A percentile compares a stretch with the other conserved stretches of the same genome.
Evolutionary conservation across 2,113 vertebrate species (phyloP).

Genomic region (Noctilio leporinus): DNA sequence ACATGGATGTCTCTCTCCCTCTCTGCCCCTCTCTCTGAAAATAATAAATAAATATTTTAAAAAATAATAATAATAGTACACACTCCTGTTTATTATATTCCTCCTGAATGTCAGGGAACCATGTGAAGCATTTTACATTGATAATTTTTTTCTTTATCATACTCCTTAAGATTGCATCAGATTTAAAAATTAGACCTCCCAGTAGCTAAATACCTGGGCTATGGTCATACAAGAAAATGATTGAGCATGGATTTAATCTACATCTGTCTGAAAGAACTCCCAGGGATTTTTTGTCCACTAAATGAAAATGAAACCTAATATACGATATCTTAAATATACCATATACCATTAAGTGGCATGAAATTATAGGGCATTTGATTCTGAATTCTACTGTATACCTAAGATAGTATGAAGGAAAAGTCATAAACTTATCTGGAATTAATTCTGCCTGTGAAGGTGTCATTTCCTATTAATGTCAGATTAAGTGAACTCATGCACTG

Average conservation of each 20-base stretch:
- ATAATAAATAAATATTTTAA: too few relatives aligned
- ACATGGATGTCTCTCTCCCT: too few relatives aligned
- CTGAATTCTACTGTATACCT: not conserved
- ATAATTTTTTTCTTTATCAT: not conserved
- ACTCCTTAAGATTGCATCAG: not conserved
- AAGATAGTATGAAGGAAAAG: not conserved
- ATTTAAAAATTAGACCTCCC: not conserved
- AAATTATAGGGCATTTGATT: not conserved
- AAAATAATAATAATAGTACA: not conserved
- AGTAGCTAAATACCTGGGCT: not conserved
- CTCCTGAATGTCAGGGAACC: not conserved
- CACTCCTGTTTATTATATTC: not conserved
- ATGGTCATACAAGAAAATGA: not conserved
- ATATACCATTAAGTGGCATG: not conserved
- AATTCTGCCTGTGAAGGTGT: not conserved
- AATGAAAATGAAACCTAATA: not conserved
- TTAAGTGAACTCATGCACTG: not conserved
- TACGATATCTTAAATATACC: not conserved
- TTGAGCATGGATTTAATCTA: not conserved
- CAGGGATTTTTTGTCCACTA: not conserved
- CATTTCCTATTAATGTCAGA: not conserved
- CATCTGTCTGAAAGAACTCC: not conserved
- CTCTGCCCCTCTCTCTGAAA: too few relatives aligned
- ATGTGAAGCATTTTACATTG: not conserved
- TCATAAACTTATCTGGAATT: not conserved